These are phyloP conservation scores for Chalcosyrphus nemorum DNA, from an alignment of 2,888 invertebrate genomes.

Conservation along the genomic window DNA sequence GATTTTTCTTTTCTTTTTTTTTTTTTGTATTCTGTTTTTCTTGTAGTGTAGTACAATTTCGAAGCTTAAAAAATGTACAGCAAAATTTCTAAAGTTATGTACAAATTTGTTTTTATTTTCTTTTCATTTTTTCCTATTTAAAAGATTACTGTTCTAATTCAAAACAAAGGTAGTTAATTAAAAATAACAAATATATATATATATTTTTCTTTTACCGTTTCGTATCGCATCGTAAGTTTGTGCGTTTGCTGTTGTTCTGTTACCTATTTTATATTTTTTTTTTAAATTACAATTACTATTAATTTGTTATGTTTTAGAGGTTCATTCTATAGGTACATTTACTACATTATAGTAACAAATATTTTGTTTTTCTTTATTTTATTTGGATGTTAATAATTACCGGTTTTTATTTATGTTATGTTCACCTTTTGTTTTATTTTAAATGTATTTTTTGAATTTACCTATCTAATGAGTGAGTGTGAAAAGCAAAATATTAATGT, in stretches of 20 bases:
- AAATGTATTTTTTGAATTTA: conserved; percentile 50
- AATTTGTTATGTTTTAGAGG: conserved; percentile 42
- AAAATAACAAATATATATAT: conserved; percentile 32
- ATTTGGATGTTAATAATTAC: conserved; percentile 35
- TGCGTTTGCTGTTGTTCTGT: conserved; percentile 64
- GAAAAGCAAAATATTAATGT: conserved; percentile 59
- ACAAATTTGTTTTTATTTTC: conserved; percentile 30
- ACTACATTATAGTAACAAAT: conserved; percentile 47
- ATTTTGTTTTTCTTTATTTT: conserved; percentile 26
- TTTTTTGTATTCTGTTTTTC: no score
- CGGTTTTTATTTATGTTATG: conserved; percentile 3
- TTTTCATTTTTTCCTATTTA: conserved; percentile 35
- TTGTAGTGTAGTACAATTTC: conserved; percentile 51
- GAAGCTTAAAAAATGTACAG: conserved; percentile 66
- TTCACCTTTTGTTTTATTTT: conserved; percentile 4
- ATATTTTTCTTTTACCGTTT: conserved; percentile 50
- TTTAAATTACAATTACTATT: conserved; percentile 47
- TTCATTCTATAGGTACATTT: conserved; percentile 64
- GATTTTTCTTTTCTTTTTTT: conserved; percentile 1
- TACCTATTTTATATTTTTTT: conserved; percentile 43
- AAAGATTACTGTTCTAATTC: conserved; percentile 39
- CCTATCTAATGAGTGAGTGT: conserved; percentile 69
- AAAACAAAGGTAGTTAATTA: conserved; percentile 8
- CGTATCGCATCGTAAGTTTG: conserved; percentile 69
- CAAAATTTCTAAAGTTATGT: conserved; percentile 50